These are phyloP conservation scores for Acrocera orbiculus DNA, from an alignment of 2,888 invertebrate species.

Conservation along the genomic window DNA sequence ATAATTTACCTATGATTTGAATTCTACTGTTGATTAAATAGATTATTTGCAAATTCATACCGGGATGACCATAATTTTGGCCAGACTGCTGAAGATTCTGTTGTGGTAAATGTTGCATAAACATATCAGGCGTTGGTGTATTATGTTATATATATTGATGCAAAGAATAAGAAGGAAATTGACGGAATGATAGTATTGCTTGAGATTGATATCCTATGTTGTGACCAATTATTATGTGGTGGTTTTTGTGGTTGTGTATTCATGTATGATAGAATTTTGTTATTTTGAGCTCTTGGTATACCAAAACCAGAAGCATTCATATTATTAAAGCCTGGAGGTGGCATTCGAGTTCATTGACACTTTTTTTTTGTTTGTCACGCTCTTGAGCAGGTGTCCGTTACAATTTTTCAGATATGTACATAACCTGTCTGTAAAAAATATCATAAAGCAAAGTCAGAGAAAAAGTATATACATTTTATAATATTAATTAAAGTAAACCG, in stretches of 20 bases:
- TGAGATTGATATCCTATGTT: too few relatives aligned
- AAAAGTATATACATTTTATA: too few relatives aligned
- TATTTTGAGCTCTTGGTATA: conserved; percentile 37
- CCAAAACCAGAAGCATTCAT: conserved; percentile 55
- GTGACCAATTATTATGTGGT: conserved; percentile 24
- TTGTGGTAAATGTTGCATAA: conserved; percentile 27
- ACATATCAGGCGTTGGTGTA: conserved; percentile 19
- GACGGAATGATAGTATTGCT: conserved; percentile 45
- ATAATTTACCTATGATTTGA: too few relatives aligned
- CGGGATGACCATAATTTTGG: too few relatives aligned
- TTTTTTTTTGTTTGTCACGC: conserved; percentile 21
- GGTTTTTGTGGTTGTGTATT: conserved; percentile 17
- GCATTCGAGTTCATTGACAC: conserved; percentile 38
- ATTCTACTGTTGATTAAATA: too few relatives aligned
- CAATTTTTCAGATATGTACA: too few relatives aligned
- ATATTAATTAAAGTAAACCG: too few relatives aligned
- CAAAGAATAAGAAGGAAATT: conserved; percentile 27
- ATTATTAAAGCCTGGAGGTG: conserved; percentile 56
- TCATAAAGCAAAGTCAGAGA: too few relatives aligned
- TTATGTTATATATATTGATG: conserved; percentile 26
- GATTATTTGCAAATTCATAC: too few relatives aligned
- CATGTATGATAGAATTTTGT: conserved; percentile 28
- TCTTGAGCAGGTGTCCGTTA: too few relatives aligned
- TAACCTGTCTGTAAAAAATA: too few relatives aligned
- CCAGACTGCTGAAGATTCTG: conserved; percentile 21